Conservation (phyloP, 2,113 vertebrate species). For the Corydoras maculifer region DNA sequence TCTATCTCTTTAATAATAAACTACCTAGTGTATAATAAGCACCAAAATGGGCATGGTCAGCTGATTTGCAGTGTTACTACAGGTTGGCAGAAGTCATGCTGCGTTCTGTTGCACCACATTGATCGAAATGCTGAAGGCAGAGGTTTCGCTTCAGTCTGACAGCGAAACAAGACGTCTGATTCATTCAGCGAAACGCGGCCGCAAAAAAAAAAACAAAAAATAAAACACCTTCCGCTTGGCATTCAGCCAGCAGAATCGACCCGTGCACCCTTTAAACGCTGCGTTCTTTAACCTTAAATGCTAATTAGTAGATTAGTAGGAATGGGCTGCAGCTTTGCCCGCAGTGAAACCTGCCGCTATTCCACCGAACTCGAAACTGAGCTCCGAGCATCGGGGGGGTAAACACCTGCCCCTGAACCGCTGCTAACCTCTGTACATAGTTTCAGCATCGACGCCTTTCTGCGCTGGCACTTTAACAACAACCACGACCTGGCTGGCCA, state of each 20-base stretch:
- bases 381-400: neutral
- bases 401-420: constrained; percentile 2
- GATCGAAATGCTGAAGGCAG: constrained; percentile 29
- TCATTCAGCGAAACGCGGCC: neutral
- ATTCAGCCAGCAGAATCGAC: constrained; percentile 4
- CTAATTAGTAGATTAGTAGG: constrained; percentile 7
- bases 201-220: constrained; percentile 3
- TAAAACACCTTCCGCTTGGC: neutral
- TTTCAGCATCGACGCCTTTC: constrained; percentile 20
- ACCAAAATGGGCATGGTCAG: constrained; percentile 51
- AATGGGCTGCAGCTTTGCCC: neutral
- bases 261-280: neutral
- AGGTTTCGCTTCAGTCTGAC: constrained; percentile 42
- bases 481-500: constrained; percentile 36
- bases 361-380: neutral
- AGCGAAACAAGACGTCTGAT: constrained; percentile 17
- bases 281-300: neutral
- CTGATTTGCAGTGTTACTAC: constrained; percentile 48
- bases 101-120: constrained; percentile 29
- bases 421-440: constrained; percentile 19
- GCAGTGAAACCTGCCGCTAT: neutral
- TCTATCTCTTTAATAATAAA: constrained; percentile 34
- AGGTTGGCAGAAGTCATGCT: constrained; percentile 43
- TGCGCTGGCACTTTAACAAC: constrained; percentile 25
- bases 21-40: constrained; percentile 32